phyloP scores from a whole-genome alignment of 1,140 invertebrate species.

The Tetramorium parvispinum region DNA sequence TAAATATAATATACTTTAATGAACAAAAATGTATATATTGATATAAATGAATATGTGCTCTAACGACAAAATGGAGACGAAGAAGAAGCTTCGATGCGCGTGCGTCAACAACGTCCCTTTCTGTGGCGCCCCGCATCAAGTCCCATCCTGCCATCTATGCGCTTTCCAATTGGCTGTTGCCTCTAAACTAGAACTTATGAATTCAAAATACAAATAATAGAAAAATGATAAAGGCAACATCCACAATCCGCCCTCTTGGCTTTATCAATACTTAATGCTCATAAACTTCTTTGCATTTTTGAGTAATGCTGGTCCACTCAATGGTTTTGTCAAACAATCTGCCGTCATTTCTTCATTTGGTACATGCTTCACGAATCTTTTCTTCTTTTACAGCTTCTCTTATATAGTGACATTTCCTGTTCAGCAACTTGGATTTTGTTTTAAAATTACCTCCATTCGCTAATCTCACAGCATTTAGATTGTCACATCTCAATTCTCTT shows the following conservation, averaged over 20 bases:
- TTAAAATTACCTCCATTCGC: conserved; percentile 30
- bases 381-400: background rate
- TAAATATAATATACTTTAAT: too few relatives aligned
- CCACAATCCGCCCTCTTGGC: conserved; percentile 18
- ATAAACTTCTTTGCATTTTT: background rate
- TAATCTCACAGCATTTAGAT: conserved; percentile 16
- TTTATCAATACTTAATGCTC: background rate
- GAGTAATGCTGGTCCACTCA: background rate
- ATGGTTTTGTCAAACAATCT: conserved; percentile 13
- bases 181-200: too few relatives aligned
- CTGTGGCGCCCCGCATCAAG: too few relatives aligned
- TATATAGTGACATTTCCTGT: conserved; percentile 9
- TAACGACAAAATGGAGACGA: too few relatives aligned
- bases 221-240: too few relatives aligned
- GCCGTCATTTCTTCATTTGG: background rate
- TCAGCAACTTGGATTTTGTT: conserved; percentile 33
- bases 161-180: too few relatives aligned
- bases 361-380: background rate
- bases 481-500: background rate
- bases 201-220: too few relatives aligned
- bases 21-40: too few relatives aligned
- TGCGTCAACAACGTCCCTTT: too few relatives aligned
- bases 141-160: too few relatives aligned
- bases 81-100: too few relatives aligned
- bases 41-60: too few relatives aligned